Evolutionary conservation across 2,888 invertebrate species (phyloP).

Genomic region (Allacma fusca): DNA sequence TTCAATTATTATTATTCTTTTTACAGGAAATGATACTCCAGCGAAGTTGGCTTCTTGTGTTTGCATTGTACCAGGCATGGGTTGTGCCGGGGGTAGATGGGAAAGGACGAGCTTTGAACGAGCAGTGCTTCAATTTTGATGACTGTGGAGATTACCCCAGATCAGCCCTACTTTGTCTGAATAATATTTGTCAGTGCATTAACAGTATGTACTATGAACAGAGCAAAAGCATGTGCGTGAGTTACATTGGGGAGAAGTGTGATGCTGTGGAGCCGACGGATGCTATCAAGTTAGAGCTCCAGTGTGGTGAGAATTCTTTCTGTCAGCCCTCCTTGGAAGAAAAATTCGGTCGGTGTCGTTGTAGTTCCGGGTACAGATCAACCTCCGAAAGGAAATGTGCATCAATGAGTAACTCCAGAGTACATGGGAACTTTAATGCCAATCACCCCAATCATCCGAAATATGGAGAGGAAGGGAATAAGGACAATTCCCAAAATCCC

Average conservation of each 20-base stretch:
- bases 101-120: conserved; percentile 10
- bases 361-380: neutral
- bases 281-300: neutral
- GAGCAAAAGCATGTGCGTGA: conserved; percentile 28
- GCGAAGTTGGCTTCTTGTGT: conserved; percentile 7
- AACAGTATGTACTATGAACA: conserved; percentile 20
- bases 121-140: neutral
- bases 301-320: conserved; percentile 23
- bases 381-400: conserved; percentile 20
- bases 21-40: conserved; percentile 29
- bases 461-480: neutral
- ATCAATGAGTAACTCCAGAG: neutral
- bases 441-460: conserved; percentile 9
- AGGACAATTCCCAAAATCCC: too few species aligned
- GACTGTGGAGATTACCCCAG: conserved; percentile 28
- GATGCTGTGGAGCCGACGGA: conserved; percentile 1
- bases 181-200: conserved; percentile 23
- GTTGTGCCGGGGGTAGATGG: neutral
- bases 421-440: neutral
- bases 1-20: neutral
- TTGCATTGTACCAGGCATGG: neutral
- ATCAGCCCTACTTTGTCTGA: neutral
- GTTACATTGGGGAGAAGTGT: conserved; percentile 23
- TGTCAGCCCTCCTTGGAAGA: conserved; percentile 10
- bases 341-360: conserved; percentile 28